Percentiles rank a stretch among this genome's conserved stretches.
Conservation (phyloP, 1,140 invertebrate species). For the Hydropsyche tenuis region DNA sequence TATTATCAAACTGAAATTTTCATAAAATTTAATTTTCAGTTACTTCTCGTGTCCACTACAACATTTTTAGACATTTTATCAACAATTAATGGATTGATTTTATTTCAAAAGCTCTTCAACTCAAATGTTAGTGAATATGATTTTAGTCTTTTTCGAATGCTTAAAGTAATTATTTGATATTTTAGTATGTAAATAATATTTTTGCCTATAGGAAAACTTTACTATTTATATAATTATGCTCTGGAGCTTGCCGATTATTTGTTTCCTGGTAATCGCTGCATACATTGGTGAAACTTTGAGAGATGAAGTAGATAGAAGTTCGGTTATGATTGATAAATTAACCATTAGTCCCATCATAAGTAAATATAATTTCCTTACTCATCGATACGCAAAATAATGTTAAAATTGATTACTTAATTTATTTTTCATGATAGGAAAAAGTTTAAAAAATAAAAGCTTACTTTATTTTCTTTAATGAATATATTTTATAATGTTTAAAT, state of each 20-base stretch:
- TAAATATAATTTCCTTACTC: slow-evolving; percentile 7
- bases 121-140: slow-evolving; percentile 1
- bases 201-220: slow-evolving; percentile 27
- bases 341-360: slow-evolving; percentile 34
- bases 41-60: slow-evolving; percentile 17
- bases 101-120: neutral
- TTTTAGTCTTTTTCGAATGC: neutral
- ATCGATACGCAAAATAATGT: neutral
- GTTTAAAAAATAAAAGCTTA: too few species aligned
- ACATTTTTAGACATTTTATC: slow-evolving; percentile 29
- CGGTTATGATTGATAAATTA: slow-evolving; percentile 41
- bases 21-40: slow-evolving; percentile 2
- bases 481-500: too few species aligned
- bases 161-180: neutral
- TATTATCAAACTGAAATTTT: neutral
- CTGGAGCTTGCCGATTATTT: slow-evolving; percentile 28
- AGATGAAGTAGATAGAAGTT: slow-evolving; percentile 20
- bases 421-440: too few species aligned
- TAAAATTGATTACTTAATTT: too few species aligned
- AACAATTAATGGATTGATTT: slow-evolving; percentile 25
- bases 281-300: slow-evolving; percentile 40
- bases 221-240: slow-evolving; percentile 24
- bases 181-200: neutral
- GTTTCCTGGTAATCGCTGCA: slow-evolving; percentile 24
- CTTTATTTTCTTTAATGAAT: too few species aligned